These are phyloP conservation scores for Acinonyx jubatus DNA, from an alignment of 2,113 vertebrate species.

Conservation along the genomic window DNA sequence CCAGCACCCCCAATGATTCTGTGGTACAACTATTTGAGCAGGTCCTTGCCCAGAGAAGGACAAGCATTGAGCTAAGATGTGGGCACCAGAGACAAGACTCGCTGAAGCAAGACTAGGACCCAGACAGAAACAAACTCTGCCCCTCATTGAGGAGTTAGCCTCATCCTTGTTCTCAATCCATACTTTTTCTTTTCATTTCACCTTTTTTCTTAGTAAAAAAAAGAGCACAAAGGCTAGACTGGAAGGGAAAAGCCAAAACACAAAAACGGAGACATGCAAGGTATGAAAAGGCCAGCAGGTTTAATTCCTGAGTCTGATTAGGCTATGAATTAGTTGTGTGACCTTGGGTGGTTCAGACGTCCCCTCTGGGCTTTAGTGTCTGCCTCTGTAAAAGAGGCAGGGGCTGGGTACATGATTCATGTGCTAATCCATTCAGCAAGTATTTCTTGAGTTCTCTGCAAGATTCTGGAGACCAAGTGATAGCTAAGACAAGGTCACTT, in stretches of 20 bases:
- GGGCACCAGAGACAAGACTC: not conserved
- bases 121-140: not conserved
- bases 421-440: not conserved
- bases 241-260: not conserved
- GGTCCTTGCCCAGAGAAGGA: not conserved
- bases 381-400: not conserved
- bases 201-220: not conserved
- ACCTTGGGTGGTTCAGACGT: too few relatives aligned
- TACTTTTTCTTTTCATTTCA: not conserved
- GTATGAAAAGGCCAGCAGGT: not conserved
- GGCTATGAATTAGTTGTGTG: not conserved
- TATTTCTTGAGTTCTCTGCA: not conserved
- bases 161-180: not conserved
- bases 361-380: not conserved
- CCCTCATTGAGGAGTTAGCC: not conserved
- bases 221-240: not conserved
- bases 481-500: not conserved
- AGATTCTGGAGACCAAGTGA: not conserved
- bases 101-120: not conserved
- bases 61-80: not conserved
- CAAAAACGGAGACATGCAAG: not conserved
- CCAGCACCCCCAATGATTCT: not conserved
- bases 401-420: not conserved
- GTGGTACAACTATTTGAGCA: not conserved
- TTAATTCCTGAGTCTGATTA: not conserved